Conservation (phyloP, 2,797 vertebrate species). For the Gadopsis bispinosus region DNA sequence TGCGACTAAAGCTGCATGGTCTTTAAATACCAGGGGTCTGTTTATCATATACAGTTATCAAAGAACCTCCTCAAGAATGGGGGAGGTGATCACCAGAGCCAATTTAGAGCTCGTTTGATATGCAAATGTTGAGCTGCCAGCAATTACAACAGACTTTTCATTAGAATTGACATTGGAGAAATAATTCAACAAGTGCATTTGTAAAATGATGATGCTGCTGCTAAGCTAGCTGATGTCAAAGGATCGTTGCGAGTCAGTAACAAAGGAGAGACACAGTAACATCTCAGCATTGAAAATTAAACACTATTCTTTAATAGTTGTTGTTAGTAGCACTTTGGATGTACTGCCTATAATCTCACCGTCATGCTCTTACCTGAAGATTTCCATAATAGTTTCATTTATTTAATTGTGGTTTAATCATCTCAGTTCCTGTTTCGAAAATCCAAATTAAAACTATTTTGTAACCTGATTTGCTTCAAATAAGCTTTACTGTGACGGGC, state of each 20-base stretch:
- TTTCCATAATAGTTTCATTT: not conserved
- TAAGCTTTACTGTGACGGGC: too few species aligned
- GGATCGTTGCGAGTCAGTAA: not conserved
- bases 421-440: not conserved
- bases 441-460: not conserved
- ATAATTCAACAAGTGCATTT: constrained; percentile 5
- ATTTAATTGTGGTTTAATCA: not conserved
- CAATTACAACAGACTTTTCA: constrained; percentile 11
- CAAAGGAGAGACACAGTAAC: not conserved
- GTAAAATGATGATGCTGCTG: not conserved
- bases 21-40: constrained; percentile 64
- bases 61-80: constrained; percentile 19
- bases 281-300: not conserved
- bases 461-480: too few species aligned
- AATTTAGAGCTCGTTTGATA: constrained; percentile 27
- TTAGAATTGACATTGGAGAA: constrained; percentile 10
- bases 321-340: not conserved
- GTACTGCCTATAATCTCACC: not conserved
- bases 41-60: constrained; percentile 41
- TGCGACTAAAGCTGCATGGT: constrained; percentile 35
- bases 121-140: constrained; percentile 6
- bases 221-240: not conserved
- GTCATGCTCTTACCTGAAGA: not conserved
- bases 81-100: constrained; percentile 46
- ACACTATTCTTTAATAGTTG: not conserved